Conservation (phyloP, 2,797 vertebrate species). For the Leptodactylus fallax region DNA sequence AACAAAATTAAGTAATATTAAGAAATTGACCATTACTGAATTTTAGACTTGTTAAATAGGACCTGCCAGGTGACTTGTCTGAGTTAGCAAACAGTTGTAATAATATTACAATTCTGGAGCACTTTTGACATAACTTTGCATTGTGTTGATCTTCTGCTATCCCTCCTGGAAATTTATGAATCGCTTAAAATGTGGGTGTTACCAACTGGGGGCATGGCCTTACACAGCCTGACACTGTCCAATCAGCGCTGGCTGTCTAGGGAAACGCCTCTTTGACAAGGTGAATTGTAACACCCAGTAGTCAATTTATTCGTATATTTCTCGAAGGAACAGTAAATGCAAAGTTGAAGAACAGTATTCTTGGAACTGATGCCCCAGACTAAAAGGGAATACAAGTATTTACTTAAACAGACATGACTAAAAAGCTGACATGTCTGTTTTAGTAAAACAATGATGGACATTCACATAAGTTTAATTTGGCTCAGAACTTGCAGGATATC, state of each 20-base stretch:
- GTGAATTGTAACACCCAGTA: neutral
- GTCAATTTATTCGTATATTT: neutral
- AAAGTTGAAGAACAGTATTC: neutral
- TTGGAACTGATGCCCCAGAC: no score
- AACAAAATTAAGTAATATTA: no score
- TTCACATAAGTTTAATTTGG: slow-evolving; percentile 3
- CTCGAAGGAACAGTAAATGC: neutral
- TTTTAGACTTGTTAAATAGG: no score
- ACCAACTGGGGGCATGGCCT: no score
- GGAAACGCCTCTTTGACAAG: neutral
- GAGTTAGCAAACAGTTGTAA: no score
- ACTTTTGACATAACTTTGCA: neutral
- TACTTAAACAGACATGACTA: neutral
- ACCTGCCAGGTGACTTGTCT: no score
- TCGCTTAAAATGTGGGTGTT: no score
- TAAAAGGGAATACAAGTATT: neutral
- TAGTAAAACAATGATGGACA: neutral
- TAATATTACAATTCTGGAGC: neutral
- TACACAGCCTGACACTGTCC: no score
- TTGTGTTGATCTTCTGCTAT: no score
- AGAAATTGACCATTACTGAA: no score
- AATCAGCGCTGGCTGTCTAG: no score
- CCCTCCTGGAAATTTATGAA: no score
- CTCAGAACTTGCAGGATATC: neutral
- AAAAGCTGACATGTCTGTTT: neutral